Evolutionary conservation across 2,888 invertebrate genomes (phyloP).

Genomic region (Archips crataeganus): DNA sequence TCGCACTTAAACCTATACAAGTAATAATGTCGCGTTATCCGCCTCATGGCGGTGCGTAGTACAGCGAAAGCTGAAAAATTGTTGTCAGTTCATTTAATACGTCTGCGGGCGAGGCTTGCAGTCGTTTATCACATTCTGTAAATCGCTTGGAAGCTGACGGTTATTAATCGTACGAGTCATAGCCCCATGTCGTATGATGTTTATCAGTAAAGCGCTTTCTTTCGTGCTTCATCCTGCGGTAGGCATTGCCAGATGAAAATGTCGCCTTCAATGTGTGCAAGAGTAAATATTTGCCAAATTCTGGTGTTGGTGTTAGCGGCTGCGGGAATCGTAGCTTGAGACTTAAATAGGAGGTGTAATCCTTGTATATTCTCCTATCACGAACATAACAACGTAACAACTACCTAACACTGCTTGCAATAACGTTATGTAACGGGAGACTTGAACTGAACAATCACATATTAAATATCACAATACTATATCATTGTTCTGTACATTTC

Average conservation of each 20-base stretch:
- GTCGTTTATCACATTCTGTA: slow-evolving; percentile 66
- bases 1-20: slow-evolving; percentile 17
- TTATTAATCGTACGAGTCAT: slow-evolving; percentile 56
- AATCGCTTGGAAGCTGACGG: slow-evolving; percentile 62
- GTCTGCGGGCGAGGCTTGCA: slow-evolving; percentile 51
- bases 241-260: slow-evolving; percentile 7
- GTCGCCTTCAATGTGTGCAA: slow-evolving; percentile 4
- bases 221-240: slow-evolving; percentile 18
- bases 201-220: slow-evolving; percentile 35
- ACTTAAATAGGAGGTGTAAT: slow-evolving; percentile 19
- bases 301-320: background rate
- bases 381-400: slow-evolving; percentile 13
- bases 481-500: background rate
- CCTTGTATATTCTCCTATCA: slow-evolving; percentile 18
- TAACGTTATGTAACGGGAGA: slow-evolving; percentile 14
- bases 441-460: background rate
- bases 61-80: slow-evolving; percentile 41
- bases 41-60: slow-evolving; percentile 24
- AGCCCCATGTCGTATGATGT: slow-evolving; percentile 43
- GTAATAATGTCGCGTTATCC: slow-evolving; percentile 27
- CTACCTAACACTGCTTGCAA: slow-evolving; percentile 15
- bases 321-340: slow-evolving; percentile 22
- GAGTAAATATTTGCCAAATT: slow-evolving; percentile 12
- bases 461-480: background rate
- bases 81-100: slow-evolving; percentile 57